phyloP scores from a whole-genome alignment of 2,113 vertebrate genomes.

The Phalacrocorax aristotelis region DNA sequence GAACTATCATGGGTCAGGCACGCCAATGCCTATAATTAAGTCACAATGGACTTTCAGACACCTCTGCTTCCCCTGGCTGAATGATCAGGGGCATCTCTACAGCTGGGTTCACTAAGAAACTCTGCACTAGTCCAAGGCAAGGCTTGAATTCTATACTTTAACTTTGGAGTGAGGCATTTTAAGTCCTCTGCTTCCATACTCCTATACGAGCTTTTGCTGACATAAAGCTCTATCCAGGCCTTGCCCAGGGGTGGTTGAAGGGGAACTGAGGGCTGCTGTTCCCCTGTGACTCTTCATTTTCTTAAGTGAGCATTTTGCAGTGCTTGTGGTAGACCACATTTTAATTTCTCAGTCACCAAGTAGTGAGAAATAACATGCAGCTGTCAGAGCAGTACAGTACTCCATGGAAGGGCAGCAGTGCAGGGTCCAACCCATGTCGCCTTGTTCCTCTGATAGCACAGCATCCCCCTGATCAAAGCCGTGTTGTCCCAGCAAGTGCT shows the following conservation, averaged over 20 bases:
- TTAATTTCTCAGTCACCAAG: background rate
- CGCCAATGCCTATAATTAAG: background rate
- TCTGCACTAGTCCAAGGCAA: background rate
- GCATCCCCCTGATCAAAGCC: background rate
- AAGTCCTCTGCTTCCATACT: background rate
- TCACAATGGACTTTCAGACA: background rate
- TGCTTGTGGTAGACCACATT: background rate
- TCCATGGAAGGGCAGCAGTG: background rate
- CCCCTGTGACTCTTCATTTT: background rate
- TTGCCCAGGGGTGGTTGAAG: background rate
- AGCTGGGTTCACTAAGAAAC: background rate
- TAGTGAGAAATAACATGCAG: background rate
- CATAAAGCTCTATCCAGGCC: background rate
- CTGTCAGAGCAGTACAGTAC: background rate
- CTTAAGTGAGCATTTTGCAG: background rate
- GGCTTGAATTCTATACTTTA: background rate
- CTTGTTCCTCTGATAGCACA: background rate
- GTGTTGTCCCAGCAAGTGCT: fast-evolving
- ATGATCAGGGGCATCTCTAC: background rate
- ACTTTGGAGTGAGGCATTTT: background rate
- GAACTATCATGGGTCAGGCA: background rate
- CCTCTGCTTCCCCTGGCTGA: background rate
- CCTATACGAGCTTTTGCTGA: background rate
- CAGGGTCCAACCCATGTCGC: background rate
- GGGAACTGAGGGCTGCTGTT: fast-evolving